A percentile compares a stretch with the other conserved stretches of the same genome.
These are phyloP conservation scores for Drosophila mettleri DNA, from an alignment of 2,888 invertebrate species.

Conservation along the genomic window DNA sequence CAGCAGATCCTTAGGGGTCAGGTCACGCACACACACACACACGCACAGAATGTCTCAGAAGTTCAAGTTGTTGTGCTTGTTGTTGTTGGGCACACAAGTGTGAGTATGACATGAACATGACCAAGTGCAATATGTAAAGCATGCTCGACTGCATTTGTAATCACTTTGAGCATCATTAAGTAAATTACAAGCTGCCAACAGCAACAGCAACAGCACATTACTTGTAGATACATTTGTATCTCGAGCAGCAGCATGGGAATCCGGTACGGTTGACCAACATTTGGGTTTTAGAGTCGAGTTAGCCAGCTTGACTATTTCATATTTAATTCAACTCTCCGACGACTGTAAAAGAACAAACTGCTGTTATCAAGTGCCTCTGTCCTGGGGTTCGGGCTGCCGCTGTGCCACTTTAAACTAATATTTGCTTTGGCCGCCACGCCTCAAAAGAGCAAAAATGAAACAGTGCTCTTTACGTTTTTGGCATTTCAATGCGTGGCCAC, in stretches of 20 bases:
- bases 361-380: constrained; percentile 38
- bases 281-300: constrained; percentile 45
- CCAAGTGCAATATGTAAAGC: constrained; percentile 61
- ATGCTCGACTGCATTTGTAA: constrained; percentile 65
- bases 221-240: constrained; percentile 62
- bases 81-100: constrained; percentile 31
- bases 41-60: constrained; percentile 3
- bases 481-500: constrained; percentile 70
- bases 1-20: constrained; percentile 46
- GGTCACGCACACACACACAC: constrained; percentile 40
- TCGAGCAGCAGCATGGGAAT: constrained; percentile 17
- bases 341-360: constrained; percentile 36
- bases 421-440: constrained; percentile 57
- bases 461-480: constrained; percentile 70
- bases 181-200: constrained; percentile 69
- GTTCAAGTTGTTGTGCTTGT: constrained; percentile 22
- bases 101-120: constrained; percentile 58
- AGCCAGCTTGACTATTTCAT: constrained; percentile 48
- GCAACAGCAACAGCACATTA: constrained; percentile 58
- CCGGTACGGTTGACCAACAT: constrained; percentile 42
- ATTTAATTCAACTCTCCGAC: constrained; percentile 50
- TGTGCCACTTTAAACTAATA: constrained; percentile 63
- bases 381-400: constrained; percentile 4
- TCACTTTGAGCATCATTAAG: constrained; percentile 67
- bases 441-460: constrained; percentile 63